Percentiles rank a stretch among this genome's conserved stretches.
Conservation (phyloP, 2,113 vertebrate species). For the Galeopterus variegatus region DNA sequence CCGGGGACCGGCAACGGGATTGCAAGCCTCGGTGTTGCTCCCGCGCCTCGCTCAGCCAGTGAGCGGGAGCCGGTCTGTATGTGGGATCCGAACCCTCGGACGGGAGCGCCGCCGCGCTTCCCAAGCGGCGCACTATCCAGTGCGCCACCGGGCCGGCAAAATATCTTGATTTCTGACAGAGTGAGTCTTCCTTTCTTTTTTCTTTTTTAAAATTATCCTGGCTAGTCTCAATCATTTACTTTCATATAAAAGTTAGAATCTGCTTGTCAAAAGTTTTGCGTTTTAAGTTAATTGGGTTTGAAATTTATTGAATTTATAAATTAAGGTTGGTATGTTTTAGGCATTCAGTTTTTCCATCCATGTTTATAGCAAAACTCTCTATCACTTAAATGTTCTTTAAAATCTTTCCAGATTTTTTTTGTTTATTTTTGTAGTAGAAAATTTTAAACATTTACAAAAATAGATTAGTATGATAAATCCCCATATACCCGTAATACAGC, state of each 20-base stretch:
- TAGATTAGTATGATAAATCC: not conserved
- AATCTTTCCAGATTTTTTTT: not conserved
- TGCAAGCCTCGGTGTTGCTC: too few relatives aligned
- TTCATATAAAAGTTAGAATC: not conserved
- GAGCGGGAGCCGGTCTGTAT: too few relatives aligned
- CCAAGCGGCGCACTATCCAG: too few relatives aligned
- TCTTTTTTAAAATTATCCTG: not conserved
- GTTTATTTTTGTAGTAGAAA: not conserved
- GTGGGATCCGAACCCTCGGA: too few relatives aligned
- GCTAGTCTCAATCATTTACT: not conserved
- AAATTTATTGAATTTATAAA: not conserved
- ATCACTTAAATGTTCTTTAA: not conserved
- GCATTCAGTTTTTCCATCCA: not conserved
- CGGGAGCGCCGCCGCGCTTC: too few relatives aligned
- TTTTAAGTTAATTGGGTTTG: not conserved
- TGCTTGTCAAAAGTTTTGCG: not conserved
- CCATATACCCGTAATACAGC: not conserved
- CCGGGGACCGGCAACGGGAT: too few relatives aligned
- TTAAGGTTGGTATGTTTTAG: not conserved
- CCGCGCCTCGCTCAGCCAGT: too few relatives aligned
- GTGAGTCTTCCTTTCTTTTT: not conserved
- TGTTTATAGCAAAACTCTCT: not conserved
- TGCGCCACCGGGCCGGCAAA: too few relatives aligned
- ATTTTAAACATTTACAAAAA: not conserved
- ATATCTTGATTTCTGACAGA: not conserved